Evolutionary conservation across 2,888 invertebrate species (phyloP).

Genomic region (Hydriomena furcata): DNA sequence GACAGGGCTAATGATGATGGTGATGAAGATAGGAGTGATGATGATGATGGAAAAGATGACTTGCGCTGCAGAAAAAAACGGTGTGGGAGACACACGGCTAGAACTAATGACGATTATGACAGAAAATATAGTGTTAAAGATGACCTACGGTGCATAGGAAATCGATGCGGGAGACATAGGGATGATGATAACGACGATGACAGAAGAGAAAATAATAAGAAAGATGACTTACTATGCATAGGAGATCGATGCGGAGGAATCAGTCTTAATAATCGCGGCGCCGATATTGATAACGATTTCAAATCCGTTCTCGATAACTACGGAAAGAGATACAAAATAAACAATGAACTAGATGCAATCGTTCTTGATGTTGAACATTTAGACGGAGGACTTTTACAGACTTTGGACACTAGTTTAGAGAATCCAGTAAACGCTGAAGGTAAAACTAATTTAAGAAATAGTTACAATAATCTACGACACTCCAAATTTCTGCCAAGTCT

Average conservation of each 20-base stretch:
- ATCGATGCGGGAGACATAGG: not conserved
- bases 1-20: not conserved
- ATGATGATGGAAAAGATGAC: not conserved
- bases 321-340: slow-evolving; percentile 41
- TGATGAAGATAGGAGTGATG: slow-evolving; percentile 4
- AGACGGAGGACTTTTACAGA: slow-evolving; percentile 23
- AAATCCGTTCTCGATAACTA: slow-evolving; percentile 19
- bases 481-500: too few relatives aligned
- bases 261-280: slow-evolving; percentile 6
- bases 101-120: not conserved
- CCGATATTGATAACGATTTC: slow-evolving; percentile 8
- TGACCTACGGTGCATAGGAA: not conserved
- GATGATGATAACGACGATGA: not conserved
- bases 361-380: slow-evolving; percentile 45
- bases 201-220: not conserved
- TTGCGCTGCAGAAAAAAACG: slow-evolving; percentile 25
- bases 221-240: slow-evolving; percentile 14
- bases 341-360: slow-evolving; percentile 47
- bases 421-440: not conserved
- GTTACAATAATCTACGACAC: too few relatives aligned
- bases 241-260: slow-evolving; percentile 1
- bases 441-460: not conserved
- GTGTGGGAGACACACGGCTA: slow-evolving; percentile 1
- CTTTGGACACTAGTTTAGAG: slow-evolving; percentile 12
- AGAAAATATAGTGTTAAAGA: not conserved